Evolutionary conservation across 1,140 invertebrate genomes (phyloP).

Genomic region (Muscidifurax raptorellus): DNA sequence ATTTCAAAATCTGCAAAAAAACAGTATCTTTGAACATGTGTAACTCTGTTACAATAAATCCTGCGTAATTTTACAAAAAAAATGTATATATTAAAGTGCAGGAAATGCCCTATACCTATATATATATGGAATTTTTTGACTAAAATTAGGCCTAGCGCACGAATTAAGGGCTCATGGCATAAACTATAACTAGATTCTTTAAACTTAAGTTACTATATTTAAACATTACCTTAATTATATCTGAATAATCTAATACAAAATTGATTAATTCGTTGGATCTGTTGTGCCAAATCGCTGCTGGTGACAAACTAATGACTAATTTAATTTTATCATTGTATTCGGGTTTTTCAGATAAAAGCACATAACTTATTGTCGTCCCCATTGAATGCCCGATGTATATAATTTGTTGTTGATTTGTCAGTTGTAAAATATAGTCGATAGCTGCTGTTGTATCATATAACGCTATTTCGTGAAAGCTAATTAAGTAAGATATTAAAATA

Average conservation of each 20-base stretch:
- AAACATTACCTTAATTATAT: background rate
- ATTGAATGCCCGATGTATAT: slow-evolving; percentile 82
- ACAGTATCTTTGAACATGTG: no score
- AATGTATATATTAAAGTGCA: no score
- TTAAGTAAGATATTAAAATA: background rate
- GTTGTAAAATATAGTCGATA: slow-evolving; percentile 77
- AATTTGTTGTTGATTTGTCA: slow-evolving; percentile 76
- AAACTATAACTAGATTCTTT: no score
- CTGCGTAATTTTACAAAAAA: no score
- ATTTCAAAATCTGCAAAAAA: no score
- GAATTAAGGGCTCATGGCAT: no score
- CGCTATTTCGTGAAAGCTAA: slow-evolving; percentile 79
- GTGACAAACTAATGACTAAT: slow-evolving; percentile 76
- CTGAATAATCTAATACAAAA: background rate
- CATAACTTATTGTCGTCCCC: slow-evolving; percentile 79
- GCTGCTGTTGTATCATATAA: slow-evolving; percentile 77
- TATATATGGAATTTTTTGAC: no score
- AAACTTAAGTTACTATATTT: background rate
- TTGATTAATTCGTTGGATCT: background rate
- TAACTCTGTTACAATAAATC: no score
- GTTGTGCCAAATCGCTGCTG: slow-evolving; percentile 68
- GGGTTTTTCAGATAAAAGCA: slow-evolving; percentile 73
- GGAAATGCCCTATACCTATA: no score
- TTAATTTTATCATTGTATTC: slow-evolving; percentile 78
- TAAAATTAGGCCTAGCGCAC: no score